Base-by-base conservation (phyloP, 1,140 invertebrate species). In the Drosophila kepulauana region DNA sequence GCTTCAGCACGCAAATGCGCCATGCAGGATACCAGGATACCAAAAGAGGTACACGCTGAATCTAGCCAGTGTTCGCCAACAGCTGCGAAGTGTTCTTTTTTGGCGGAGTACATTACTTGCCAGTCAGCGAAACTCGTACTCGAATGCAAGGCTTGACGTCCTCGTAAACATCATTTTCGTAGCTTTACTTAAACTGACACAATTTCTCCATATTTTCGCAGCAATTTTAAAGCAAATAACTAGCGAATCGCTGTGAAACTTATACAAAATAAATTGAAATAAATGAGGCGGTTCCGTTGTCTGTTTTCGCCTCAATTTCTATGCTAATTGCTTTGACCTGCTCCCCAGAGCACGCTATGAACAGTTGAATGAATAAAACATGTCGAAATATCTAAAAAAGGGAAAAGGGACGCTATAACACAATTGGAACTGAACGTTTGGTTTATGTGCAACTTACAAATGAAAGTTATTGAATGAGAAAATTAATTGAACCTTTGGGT, bases 151-250 rank as follows among this genome's bases (percentile, higher is more conserved):
- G 51, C 8, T 30, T 8, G 49, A 2, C 20, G 13, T 33, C 66
- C 54, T 65, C 43, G 33, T 46, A 45, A 59, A 48, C 20, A 25
- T 35, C 25, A 48, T 28, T 68, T n/a, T 65, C 20, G 62, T 43
- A 28, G 11, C 74, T 62, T 65, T 35, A 49, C 52, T 71, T 78
- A 51, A 85, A 81, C 78, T 86, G 81, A 81, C 78, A 81, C 81
- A 81, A 70, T 81, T 85, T 81, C 52, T 69, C 52, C 57, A 57
- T 64, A 65, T 81, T 75, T 65, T 78, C 49, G 7, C 33, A 58
- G 28, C 46, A 16, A 45, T 52, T 69, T 68, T 13, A 49, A 49
- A 38, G 35, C 8, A 38, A 38, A 38, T 10, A 38, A 38, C 35
- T 33, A 33, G 30, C 6, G 30, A 8, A 33, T 6, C 7, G 5